Evolutionary conservation across 2,113 vertebrate genomes (phyloP), one percentile per base, ranked within the genome.

Genomic region (Phycodurus eques): DNA sequence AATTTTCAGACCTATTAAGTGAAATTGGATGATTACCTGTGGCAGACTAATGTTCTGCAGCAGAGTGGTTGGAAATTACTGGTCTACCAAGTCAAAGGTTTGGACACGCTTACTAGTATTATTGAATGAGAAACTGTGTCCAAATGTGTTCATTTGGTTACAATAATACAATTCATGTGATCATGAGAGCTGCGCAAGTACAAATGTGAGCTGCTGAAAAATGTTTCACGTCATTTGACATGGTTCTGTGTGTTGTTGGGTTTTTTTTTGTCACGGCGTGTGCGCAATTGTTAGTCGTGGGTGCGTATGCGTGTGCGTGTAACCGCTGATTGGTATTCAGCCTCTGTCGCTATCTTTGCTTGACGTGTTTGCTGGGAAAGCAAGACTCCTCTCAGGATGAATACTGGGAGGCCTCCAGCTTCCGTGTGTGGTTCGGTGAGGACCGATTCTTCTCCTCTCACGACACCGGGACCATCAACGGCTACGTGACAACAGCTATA

Each of bases 281-380:
- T 68, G 59, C 17, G 46, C 17, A 42, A 13, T n/a, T 43, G 17
- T 46, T 63, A 57, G 71, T 6, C 20, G 5, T 69, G 78, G 76
- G 68, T 15, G 15, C 72, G 72, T 61, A 63, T 43, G 62, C 61
- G 33, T 42, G 67, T 46, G 65, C 84, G 82, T 78, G 71, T 82
- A 75, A 81, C 71, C 35, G 72, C 79, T 73, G 80, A 87, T 85
- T 88, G 85, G 85, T 86, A 90, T 91, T 89, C 81, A 71, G 44
- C 77, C 72, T 84, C 82, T 73, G 66, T 87, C 77, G 69, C 83
- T 84, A 51, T 79, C 86, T 79, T 72, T 79, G 78, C 80, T 84
- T 33, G 65, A 79, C 65, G 59, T 88, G 87, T 91, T 91, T 92
- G 82, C 78, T 82, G 75, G 76, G 84, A 80, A 81, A 85, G 75